Conservation (phyloP, 1,140 invertebrate species). For the Ceratosolen fusciceps region DNA sequence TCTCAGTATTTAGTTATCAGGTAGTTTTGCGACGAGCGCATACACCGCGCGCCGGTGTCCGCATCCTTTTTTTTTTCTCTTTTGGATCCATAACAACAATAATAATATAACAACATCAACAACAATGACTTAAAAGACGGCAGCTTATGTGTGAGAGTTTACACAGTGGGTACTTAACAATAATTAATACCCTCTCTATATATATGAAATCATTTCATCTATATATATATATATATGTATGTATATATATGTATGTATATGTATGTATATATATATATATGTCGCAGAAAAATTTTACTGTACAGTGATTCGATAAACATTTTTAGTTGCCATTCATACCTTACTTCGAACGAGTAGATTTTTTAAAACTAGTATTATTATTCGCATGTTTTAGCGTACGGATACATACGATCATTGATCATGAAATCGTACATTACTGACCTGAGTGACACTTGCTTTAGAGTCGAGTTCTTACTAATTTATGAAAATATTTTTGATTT, state of each 20-base stretch:
- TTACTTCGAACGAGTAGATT: background rate
- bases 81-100: slow-evolving; percentile 37
- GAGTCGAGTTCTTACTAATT: background rate
- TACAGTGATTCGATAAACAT: background rate
- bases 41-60: background rate
- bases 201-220: no score
- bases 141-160: slow-evolving; percentile 33
- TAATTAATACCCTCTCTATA: background rate
- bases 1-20: background rate
- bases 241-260: no score
- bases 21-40: slow-evolving; percentile 5
- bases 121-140: slow-evolving; percentile 46
- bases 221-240: no score
- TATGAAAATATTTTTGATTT: slow-evolving; percentile 6
- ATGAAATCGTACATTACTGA: background rate
- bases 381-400: background rate
- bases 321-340: background rate
- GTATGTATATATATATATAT: background rate
- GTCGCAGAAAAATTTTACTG: background rate
- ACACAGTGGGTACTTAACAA: slow-evolving; percentile 39
- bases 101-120: slow-evolving; percentile 49
- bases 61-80: slow-evolving; percentile 9
- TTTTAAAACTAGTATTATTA: no score
- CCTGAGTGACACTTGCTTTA: background rate
- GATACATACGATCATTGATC: background rate